Evolutionary conservation across 1,140 invertebrate species (phyloP).

Genomic region (Notospermus geniculatus): DNA sequence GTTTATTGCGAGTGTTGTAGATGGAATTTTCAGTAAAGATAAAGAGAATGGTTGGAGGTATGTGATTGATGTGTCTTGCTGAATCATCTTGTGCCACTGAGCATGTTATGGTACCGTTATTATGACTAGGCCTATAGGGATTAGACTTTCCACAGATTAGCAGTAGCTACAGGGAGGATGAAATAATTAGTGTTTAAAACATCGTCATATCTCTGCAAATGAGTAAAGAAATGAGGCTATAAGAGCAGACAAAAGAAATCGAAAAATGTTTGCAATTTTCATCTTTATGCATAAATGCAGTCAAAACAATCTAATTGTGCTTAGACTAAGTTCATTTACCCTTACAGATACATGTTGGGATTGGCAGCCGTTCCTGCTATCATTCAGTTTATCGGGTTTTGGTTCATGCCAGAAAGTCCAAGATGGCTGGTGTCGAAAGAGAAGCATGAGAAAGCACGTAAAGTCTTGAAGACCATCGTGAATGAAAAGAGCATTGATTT

Average conservation of each 20-base stretch:
- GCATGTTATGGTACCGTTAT: too few species aligned
- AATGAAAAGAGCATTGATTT: slow-evolving; percentile 33
- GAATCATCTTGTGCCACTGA: too few species aligned
- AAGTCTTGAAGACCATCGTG: slow-evolving; percentile 32
- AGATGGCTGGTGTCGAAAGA: slow-evolving; percentile 42
- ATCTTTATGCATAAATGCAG: too few species aligned
- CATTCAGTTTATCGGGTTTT: slow-evolving; percentile 45
- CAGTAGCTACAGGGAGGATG: too few species aligned
- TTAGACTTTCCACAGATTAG: too few species aligned
- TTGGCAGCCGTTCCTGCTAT: slow-evolving; percentile 41
- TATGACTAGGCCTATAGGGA: too few species aligned
- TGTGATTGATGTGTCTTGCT: slow-evolving; percentile 2
- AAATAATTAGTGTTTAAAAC: too few species aligned
- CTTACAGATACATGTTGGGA: slow-evolving; percentile 48
- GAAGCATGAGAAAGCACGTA: slow-evolving; percentile 29
- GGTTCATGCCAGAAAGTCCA: slow-evolving; percentile 47
- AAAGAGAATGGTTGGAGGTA: slow-evolving; percentile 48
- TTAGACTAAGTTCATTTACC: slow-evolving; percentile 5
- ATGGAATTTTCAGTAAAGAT: slow-evolving; percentile 59
- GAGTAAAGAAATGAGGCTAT: too few species aligned
- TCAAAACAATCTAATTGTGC: too few species aligned
- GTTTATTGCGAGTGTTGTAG: slow-evolving; percentile 61
- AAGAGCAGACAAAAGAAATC: too few species aligned
- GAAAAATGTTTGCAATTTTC: too few species aligned
- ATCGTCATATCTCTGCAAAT: too few species aligned